Conservation (phyloP, 1,140 invertebrate species). For the Leguminivora glycinivorella region DNA sequence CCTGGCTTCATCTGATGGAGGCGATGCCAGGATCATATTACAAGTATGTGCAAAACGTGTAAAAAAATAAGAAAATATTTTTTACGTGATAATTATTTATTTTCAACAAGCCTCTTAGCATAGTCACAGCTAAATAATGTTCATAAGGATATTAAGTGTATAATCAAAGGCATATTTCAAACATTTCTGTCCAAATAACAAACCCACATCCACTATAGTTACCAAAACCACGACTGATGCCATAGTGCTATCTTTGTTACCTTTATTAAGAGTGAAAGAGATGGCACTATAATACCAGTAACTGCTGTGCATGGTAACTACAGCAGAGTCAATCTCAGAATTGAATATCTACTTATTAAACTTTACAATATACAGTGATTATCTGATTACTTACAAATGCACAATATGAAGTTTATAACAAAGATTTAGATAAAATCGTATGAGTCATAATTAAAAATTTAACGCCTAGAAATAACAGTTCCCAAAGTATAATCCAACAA, state of each 20-base stretch:
- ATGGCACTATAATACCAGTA: too few relatives aligned
- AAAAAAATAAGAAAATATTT: neutral
- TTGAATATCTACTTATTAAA: neutral
- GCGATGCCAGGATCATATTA: too few relatives aligned
- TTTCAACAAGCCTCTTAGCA: neutral
- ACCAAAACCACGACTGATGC: too few relatives aligned
- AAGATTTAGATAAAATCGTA: neutral
- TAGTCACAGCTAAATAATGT: conserved; percentile 10
- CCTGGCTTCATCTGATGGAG: too few relatives aligned
- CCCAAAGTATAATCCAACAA: too few relatives aligned
- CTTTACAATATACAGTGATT: neutral
- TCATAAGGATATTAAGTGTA: neutral
- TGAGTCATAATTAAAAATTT: neutral
- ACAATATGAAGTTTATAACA: too few relatives aligned
- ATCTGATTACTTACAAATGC: too few relatives aligned
- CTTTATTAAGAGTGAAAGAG: too few relatives aligned
- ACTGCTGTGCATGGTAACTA: neutral
- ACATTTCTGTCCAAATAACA: neutral
- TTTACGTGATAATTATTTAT: neutral
- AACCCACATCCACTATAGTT: neutral
- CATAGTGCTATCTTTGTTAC: too few relatives aligned
- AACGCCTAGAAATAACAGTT: too few relatives aligned
- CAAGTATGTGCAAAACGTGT: too few relatives aligned
- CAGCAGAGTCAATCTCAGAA: neutral
- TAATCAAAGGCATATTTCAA: neutral